Evolutionary conservation across 2,797 vertebrate species (phyloP), one percentile per base, ranked within the genome.

Genomic region (Menidia menidia): DNA sequence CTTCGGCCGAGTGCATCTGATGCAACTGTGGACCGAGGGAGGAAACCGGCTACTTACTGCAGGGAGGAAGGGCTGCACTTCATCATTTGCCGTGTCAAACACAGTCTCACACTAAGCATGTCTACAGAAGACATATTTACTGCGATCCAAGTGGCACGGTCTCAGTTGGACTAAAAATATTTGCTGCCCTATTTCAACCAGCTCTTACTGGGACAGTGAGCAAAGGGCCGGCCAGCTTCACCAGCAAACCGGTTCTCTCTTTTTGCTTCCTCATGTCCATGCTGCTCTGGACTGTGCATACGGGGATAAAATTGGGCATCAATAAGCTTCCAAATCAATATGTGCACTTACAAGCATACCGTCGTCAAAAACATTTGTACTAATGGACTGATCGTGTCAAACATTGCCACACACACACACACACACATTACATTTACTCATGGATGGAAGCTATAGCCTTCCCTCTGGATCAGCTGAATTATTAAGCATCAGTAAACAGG

Each of bases 401-500:
- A 30, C 65, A 39, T 10, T 39, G 35, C 7, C 35, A 45, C 55
- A 76, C 61, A 60, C 65, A 45, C 55, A 76, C 61, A 60, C 65
- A 72, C 72, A 39, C 68, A 64, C 68, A 43, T 32, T 58, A 57
- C 72, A 59, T 64, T 64, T 72, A 19, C 81, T 67, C 74, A 59
- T 63, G 69, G 63, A 69, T 72, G 74, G 71, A 89, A 84, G 85
- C 77, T 64, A 42, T n/a, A 83, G 73, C 62, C 67, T 78, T 73
- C 76, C 82, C 85, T 87, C 72, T 73, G 81, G 76, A 77, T 80
- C 60, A 60, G 62, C 80, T 92, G 74, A 91, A 92, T 90, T 88
- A 92, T 88, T 90, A 64, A 91, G 82, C 43, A 78, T 74, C 68
- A 65, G 85, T 87, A 87, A 90, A 91, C 85, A 90, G 87, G 89